Base-by-base conservation (phyloP, 2,888 invertebrate species). In the Archips xylosteana region DNA sequence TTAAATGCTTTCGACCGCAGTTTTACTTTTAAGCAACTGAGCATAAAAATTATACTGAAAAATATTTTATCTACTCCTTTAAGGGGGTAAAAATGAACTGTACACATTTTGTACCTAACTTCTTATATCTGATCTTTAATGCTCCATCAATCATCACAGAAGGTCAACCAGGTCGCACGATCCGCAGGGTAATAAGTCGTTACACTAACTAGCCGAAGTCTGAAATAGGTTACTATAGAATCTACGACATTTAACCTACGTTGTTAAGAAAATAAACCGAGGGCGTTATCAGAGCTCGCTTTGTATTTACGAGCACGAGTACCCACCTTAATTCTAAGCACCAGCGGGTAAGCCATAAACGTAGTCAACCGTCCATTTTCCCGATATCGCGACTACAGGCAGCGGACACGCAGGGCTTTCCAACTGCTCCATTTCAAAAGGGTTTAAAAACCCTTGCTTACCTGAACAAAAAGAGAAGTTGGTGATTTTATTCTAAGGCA, bases 361-460 rank as follows among this genome's bases (percentile, higher is more conserved):
- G 92, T 94, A 92, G 92, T 91, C 92, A 93, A 92, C 92, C 94
- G 91, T 92, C 89, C 92, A 92, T 94, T 94, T 94, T 91, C 90
- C 89, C 86, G 87, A 91, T 92, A 92, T 93, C 92, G 89, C 87
- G 84, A 85, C 89, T 89, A 88, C 88, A 87, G 86, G 83, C 89
- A 81, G 83, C 83, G 83, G 85, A 91, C 94, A 94, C 92, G 94
- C 90, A 93, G 88, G 78, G 85, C 87, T 83, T 80, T 80, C 77
- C 76, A 76, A 78, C 61, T 70, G 71, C 59, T 39, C 34, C 51
- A 76, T 54, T 71, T 15, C 51, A 66, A 79, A 83, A 78, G 39
- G 78, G 34, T 77, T 15, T 81, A 89, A 83, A 75, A 0, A 63
- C 73, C 42, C 36, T 0, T 2, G 3, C 2, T 6, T 0, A 49